A percentile compares a stretch with the other conserved stretches of the same genome.
These are phyloP conservation scores for Holacanthella duospinosa DNA, from an alignment of 2,888 invertebrate species.

Conservation along the genomic window DNA sequence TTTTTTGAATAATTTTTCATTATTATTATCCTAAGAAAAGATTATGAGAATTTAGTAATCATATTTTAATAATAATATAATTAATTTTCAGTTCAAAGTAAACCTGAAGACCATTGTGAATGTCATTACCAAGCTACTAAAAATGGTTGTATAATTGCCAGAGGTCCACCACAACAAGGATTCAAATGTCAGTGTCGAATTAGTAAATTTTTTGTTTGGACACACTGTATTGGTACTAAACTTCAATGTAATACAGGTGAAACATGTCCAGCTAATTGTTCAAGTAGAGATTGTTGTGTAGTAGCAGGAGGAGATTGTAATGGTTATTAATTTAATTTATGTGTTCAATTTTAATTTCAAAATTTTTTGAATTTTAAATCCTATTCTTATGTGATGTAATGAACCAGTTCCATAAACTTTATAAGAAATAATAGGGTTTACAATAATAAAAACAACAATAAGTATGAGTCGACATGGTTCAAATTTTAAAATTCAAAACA, in stretches of 20 bases:
- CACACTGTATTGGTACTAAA: background rate
- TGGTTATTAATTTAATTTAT: constrained; percentile 6
- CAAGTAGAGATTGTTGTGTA: constrained; percentile 1
- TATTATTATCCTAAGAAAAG: too few relatives aligned
- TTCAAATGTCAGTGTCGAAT: constrained; percentile 5
- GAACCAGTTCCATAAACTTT: too few relatives aligned
- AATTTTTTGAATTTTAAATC: too few relatives aligned
- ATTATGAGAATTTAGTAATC: too few relatives aligned
- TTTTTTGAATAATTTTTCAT: too few relatives aligned
- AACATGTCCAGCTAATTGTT: constrained; percentile 1
- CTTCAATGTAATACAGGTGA: constrained; percentile 5
- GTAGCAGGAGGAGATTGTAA: constrained; percentile 4
- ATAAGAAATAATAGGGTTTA: too few relatives aligned
- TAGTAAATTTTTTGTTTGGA: constrained; percentile 4
- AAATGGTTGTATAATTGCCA: constrained; percentile 3
- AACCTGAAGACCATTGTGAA: constrained; percentile 6
- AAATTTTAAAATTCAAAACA: too few relatives aligned
- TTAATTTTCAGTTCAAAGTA: background rate
- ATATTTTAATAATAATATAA: too few relatives aligned
- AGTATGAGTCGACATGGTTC: too few relatives aligned
- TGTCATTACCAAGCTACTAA: constrained; percentile 5
- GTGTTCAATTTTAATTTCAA: too few relatives aligned
- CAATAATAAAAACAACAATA: too few relatives aligned
- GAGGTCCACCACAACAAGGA: background rate
- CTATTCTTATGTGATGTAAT: too few relatives aligned